Base-by-base conservation (phyloP, 2,888 invertebrate genomes). In the Xestia c-nigrum region DNA sequence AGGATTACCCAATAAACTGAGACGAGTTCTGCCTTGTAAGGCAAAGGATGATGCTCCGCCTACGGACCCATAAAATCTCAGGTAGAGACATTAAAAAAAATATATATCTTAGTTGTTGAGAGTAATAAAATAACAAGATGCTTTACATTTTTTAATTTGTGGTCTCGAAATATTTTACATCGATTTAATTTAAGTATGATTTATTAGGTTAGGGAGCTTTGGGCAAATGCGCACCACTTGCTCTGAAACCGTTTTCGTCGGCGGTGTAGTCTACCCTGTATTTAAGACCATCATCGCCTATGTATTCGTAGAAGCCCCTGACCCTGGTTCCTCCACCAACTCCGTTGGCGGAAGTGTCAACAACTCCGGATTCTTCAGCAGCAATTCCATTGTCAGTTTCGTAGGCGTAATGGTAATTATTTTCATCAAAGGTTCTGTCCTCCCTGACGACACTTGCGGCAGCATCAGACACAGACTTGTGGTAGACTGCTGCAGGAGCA, bases 351-450 rank as follows among this genome's bases (percentile, higher is more conserved):
- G 97, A 95, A 5, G 88, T 94, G 86, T 97, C 97, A 38, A 98
- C 95, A 87, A 95, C 96, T 38, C 98, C 98, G 14, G 94, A 92
- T 90, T 98, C 97, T 88, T 97, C 97, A 14, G 97, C 97, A 55
- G 96, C 94, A 78, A 98, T 98, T 24, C 97, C 97, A 88, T 98
- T 98, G 85, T 97, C 97, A 0, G 98, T 98, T 90, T 97, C 97
- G 84, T 95, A 97, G 89, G 97, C 94, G 89, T 97, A 98, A 80
- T 97, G 97, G 87, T 97, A 98, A 68, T 97, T 96, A 82, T 97
- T 97, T 52, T 93, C 86, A 66, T 96, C 96, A 3, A 95, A 91
- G 50, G 96, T 96, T 79, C 95, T 96, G 57, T 97, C 97, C 87
- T 97, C 97, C 61, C 97, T 96, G 7, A 97, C 87, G 57, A 97